Conservation (phyloP, 2,797 vertebrate species). For the Channa striata region DNA sequence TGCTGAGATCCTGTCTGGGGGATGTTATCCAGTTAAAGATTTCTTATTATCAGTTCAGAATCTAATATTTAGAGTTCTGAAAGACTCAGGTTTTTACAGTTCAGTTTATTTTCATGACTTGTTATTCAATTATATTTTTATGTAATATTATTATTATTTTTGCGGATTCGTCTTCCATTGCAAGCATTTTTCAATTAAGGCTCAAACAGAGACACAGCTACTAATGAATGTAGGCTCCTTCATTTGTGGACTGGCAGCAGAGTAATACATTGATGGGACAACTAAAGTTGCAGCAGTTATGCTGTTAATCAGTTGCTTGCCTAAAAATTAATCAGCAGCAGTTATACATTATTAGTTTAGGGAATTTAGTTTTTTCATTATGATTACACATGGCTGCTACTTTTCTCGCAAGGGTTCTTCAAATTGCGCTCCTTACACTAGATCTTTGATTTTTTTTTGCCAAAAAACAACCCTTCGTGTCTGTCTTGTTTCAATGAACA, state of each 20-base stretch:
- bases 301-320: neutral
- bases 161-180: neutral
- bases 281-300: neutral
- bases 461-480: no score
- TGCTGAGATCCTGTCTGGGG: slow-evolving; percentile 27
- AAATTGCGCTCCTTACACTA: neutral
- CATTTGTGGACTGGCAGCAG: neutral
- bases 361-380: neutral
- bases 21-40: slow-evolving; percentile 20
- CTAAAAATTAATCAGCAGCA: neutral
- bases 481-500: neutral
- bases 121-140: slow-evolving; percentile 9
- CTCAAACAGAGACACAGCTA: neutral
- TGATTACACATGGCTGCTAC: neutral
- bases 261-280: neutral
- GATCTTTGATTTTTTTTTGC: neutral
- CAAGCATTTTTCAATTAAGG: neutral
- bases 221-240: slow-evolving; percentile 6
- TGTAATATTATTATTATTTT: slow-evolving; percentile 1
- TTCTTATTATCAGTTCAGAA: slow-evolving; percentile 12
- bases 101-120: slow-evolving; percentile 16
- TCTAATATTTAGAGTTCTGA: slow-evolving; percentile 15
- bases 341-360: neutral
- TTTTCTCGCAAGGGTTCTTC: neutral
- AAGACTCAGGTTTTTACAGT: slow-evolving; percentile 32